These are phyloP conservation scores for Rotaria socialis DNA, from an alignment of 2,888 invertebrate genomes.

Conservation along the genomic window DNA sequence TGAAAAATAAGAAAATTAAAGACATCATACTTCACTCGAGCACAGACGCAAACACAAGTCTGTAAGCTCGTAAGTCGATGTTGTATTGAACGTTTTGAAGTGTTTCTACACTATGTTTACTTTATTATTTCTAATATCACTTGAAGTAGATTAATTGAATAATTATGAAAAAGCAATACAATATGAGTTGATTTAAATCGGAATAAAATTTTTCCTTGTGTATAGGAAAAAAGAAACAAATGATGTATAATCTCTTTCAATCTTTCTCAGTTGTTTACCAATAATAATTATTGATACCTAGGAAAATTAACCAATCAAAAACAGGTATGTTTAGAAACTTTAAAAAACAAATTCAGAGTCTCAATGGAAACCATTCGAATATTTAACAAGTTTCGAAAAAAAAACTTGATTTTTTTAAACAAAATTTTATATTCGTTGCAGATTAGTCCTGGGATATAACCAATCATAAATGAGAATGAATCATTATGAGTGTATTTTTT, in stretches of 20 bases:
- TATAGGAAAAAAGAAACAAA: neutral
- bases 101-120: neutral
- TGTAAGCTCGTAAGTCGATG: neutral
- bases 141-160: neutral
- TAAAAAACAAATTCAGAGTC: neutral
- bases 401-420: neutral
- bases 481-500: neutral
- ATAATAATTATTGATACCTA: neutral
- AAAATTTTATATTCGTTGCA: neutral
- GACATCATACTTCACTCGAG: neutral
- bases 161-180: neutral
- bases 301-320: neutral
- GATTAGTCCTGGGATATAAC: neutral
- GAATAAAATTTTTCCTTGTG: neutral
- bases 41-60: constrained; percentile 29
- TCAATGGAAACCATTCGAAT: neutral
- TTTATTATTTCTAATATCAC: neutral
- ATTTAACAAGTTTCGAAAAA: neutral
- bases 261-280: neutral
- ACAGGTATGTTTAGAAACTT: neutral
- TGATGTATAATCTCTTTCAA: neutral
- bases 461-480: neutral
- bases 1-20: neutral
- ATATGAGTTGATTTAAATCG: neutral
- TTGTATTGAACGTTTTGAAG: neutral